Conservation (phyloP, 2,113 vertebrate species). For the Sardina pilchardus region DNA sequence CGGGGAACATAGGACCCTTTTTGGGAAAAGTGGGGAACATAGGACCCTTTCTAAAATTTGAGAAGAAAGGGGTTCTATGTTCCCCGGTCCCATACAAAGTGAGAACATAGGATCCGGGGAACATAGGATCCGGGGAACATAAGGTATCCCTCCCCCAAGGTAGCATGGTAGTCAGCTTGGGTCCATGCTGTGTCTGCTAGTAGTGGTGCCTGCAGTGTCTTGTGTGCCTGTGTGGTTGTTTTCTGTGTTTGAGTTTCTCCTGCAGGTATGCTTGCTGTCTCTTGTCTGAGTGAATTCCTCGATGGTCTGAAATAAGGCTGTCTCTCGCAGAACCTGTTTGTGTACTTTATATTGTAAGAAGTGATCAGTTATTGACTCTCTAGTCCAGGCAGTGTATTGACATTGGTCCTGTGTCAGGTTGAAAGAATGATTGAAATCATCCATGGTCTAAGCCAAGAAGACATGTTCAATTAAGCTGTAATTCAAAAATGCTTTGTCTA, state of each 20-base stretch:
- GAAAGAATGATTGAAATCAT: not conserved
- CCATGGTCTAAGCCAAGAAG: too few species aligned
- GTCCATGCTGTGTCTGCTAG: not conserved
- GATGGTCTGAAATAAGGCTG: not conserved
- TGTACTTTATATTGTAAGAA: not conserved
- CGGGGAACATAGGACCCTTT: too few species aligned
- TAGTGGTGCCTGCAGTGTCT: not conserved
- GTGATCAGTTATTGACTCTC: not conserved
- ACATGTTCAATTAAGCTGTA: too few species aligned
- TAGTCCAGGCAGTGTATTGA: not conserved
- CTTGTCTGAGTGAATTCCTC: not conserved
- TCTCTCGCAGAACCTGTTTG: conserved; percentile 3
- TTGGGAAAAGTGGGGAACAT: too few species aligned
- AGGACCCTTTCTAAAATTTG: too few species aligned
- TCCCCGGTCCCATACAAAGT: too few species aligned
- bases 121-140: too few species aligned
- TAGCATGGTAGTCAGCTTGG: not conserved
- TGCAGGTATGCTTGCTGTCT: not conserved
- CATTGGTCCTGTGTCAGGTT: not conserved
- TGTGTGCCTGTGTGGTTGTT: not conserved
- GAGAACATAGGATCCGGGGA: too few species aligned
- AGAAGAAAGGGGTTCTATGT: too few species aligned
- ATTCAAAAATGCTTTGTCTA: too few species aligned
- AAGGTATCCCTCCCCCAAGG: too few species aligned
- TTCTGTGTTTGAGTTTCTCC: not conserved